Percentiles rank a stretch among this genome's conserved stretches.
Evolutionary conservation across 2,797 vertebrate genomes (phyloP).

Genomic region (Rhinogobio ventralis): DNA sequence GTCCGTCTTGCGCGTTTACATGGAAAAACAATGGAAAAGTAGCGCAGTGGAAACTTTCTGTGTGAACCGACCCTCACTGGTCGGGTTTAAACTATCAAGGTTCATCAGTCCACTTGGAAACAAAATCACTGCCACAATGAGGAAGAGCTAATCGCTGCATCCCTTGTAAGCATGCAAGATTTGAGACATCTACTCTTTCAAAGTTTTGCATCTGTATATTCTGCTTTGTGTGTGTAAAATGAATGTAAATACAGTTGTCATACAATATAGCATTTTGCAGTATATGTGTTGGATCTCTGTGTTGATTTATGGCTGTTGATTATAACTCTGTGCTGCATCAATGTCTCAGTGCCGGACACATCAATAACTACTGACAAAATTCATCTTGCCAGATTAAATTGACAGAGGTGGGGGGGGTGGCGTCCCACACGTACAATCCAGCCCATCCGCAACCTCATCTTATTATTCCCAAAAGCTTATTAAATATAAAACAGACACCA

Average conservation of each 20-base stretch:
- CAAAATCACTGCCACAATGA: too few relatives aligned
- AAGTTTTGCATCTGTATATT: too few relatives aligned
- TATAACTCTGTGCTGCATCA: constrained; percentile 24
- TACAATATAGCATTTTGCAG: not conserved
- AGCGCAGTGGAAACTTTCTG: not conserved
- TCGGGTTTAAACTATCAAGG: not conserved
- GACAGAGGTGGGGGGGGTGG: constrained; percentile 16
- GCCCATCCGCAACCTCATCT: constrained; percentile 28
- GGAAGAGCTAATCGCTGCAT: not conserved
- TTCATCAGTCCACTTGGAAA: not conserved
- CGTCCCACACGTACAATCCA: not conserved
- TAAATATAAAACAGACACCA: constrained; percentile 44
- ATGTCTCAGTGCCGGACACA: constrained; percentile 18
- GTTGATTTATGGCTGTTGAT: constrained; percentile 21
- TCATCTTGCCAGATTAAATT: constrained; percentile 39
- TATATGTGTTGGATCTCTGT: constrained; percentile 4
- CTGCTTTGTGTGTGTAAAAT: not conserved
- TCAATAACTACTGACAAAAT: constrained; percentile 39
- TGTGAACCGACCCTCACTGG: too few relatives aligned
- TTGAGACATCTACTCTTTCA: too few relatives aligned
- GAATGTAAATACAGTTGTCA: not conserved
- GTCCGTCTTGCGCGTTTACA: too few relatives aligned
- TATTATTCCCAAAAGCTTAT: constrained; percentile 43
- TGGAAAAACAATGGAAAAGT: too few relatives aligned
- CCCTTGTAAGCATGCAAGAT: not conserved